Evolutionary conservation across 2,797 vertebrate species (phyloP).

Genomic region (Serranus cabrilla): DNA sequence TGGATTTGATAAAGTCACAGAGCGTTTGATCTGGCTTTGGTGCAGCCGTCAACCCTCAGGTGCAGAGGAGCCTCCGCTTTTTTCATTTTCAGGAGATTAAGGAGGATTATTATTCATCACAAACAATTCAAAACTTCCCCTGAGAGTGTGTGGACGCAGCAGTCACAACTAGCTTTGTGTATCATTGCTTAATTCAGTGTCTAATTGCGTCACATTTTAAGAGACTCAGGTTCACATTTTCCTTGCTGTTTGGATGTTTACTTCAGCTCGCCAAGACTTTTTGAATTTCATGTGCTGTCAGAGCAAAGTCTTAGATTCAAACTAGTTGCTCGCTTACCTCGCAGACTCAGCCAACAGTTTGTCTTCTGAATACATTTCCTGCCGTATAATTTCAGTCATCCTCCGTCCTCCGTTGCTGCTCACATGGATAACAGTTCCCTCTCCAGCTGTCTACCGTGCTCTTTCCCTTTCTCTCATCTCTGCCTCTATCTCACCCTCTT

Average conservation of each 20-base stretch:
- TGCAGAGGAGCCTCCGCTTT: constrained; percentile 10
- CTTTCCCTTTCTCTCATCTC: constrained; percentile 41
- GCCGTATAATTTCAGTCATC: constrained; percentile 22
- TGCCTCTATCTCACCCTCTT: constrained; percentile 32
- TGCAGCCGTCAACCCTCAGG: constrained; percentile 44
- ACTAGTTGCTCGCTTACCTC: constrained; percentile 66
- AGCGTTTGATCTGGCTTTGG: constrained; percentile 45
- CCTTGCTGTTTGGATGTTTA: constrained; percentile 18
- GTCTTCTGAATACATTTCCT: constrained; percentile 39
- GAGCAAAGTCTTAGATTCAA: constrained; percentile 30
- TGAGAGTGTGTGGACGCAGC: constrained; percentile 16
- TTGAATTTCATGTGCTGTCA: background rate
- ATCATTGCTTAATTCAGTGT: background rate
- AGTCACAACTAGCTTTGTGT: constrained; percentile 9
- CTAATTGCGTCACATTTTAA: constrained; percentile 23
- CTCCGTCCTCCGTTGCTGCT: constrained; percentile 20
- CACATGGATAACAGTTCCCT: constrained; percentile 26
- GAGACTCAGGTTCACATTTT: constrained; percentile 14
- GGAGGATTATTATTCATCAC: constrained; percentile 7
- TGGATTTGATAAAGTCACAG: constrained; percentile 49
- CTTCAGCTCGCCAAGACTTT: constrained; percentile 4
- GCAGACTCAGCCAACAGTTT: constrained; percentile 45
- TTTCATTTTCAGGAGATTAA: constrained; percentile 14
- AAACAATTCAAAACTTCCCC: constrained; percentile 30
- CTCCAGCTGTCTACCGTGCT: constrained; percentile 46